Percentiles rank a stretch among this genome's conserved stretches.
These are phyloP conservation scores for Platygyra sinensis DNA, from an alignment of 64 coral and sea anemone species.

Conservation along the genomic window DNA sequence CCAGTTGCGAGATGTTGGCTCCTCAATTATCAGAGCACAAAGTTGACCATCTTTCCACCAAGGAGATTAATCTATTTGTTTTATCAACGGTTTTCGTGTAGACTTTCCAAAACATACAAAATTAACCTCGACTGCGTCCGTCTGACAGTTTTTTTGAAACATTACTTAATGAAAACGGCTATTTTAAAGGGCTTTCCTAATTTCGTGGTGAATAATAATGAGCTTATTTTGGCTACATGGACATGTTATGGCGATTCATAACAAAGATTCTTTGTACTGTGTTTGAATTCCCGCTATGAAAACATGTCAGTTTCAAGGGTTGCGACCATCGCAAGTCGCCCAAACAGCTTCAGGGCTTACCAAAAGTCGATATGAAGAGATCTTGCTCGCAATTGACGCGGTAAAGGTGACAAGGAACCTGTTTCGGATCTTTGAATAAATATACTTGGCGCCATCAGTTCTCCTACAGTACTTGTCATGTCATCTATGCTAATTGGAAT, in stretches of 20 bases:
- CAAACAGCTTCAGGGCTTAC: neutral
- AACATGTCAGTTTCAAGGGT: neutral
- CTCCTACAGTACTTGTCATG: neutral
- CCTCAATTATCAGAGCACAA: neutral
- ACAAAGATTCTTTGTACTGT: conserved; percentile 8
- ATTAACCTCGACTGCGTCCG: neutral
- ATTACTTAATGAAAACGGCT: neutral
- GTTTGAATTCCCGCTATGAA: neutral
- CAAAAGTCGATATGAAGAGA: neutral
- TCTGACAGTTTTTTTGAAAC: neutral
- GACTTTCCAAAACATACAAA: neutral
- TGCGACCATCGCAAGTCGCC: neutral
- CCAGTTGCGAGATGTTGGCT: neutral
- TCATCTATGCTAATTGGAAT: neutral
- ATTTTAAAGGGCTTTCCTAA: neutral
- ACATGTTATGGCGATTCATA: neutral
- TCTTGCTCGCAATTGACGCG: neutral
- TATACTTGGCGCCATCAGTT: neutral
- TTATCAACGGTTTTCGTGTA: neutral
- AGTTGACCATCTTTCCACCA: neutral
- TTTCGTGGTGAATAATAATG: neutral
- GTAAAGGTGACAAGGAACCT: no score
- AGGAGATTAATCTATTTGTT: neutral
- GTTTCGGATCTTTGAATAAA: neutral
- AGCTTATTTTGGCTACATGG: neutral